A percentile compares a stretch with the other conserved stretches of the same genome.
These are phyloP conservation scores for Spinus olivaceus DNA, from an alignment of 2,797 vertebrate genomes.

Conservation along the genomic window DNA sequence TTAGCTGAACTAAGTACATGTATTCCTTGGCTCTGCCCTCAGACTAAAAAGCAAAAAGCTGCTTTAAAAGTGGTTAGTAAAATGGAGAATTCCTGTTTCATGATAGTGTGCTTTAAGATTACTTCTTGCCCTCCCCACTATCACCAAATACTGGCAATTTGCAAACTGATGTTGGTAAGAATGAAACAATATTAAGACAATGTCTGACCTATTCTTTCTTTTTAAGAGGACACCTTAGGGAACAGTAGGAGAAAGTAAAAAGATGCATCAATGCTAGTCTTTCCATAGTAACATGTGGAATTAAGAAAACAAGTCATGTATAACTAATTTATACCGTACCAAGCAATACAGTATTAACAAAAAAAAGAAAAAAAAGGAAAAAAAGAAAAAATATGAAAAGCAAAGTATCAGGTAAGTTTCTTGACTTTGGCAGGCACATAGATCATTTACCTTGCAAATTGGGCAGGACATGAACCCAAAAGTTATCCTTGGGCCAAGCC, in stretches of 20 bases:
- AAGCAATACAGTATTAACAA: background rate
- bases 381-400: background rate
- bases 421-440: background rate
- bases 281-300: background rate
- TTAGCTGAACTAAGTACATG: background rate
- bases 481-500: conserved; percentile 97
- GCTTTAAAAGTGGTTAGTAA: background rate
- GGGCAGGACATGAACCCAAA: conserved; percentile 99
- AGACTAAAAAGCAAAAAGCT: background rate
- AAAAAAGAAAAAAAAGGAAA: background rate
- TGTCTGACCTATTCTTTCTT: background rate
- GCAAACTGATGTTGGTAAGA: background rate
- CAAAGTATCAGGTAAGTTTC: background rate
- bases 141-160: background rate
- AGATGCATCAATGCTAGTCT: background rate
- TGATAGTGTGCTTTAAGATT: background rate
- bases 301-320: background rate
- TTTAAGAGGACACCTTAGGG: background rate
- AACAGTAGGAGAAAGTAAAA: background rate
- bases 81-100: background rate
- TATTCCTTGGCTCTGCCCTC: background rate
- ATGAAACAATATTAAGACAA: background rate
- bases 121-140: background rate
- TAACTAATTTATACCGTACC: background rate
- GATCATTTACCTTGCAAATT: conserved; percentile 91